These are phyloP conservation scores for Haliclona indistincta DNA, from an alignment of 37 sponge, comb jelly and placozoan genomes.

Conservation along the genomic window DNA sequence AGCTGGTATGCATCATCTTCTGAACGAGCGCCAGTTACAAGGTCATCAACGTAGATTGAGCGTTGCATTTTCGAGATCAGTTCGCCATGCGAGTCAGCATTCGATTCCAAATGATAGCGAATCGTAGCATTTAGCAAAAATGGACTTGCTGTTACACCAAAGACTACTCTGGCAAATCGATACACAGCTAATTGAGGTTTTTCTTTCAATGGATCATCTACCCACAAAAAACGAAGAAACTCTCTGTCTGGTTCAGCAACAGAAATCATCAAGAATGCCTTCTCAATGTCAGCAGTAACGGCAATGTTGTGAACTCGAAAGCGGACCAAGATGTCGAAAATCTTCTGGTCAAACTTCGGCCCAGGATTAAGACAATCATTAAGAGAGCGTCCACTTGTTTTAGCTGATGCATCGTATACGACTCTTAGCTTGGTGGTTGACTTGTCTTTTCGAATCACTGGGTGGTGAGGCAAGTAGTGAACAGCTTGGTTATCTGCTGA, in stretches of 20 bases:
- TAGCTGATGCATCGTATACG: background rate
- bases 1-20: conserved; percentile 35
- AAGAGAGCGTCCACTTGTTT: background rate
- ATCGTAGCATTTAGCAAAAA: conserved; percentile 35
- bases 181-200: background rate
- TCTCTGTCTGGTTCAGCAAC: conserved; percentile 23
- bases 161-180: conserved; percentile 21
- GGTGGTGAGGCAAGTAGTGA: conserved; percentile 35
- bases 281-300: conserved; percentile 28
- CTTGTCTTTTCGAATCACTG: conserved; percentile 11
- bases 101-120: conserved; percentile 11
- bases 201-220: conserved; percentile 15
- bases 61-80: conserved; percentile 8
- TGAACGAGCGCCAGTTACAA: conserved; percentile 10
- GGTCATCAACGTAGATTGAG: conserved; percentile 36
- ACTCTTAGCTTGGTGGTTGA: conserved; percentile 3
- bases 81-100: conserved; percentile 2
- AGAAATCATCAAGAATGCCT: conserved; percentile 27
- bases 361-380: conserved; percentile 21
- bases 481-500: background rate
- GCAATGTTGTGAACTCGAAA: conserved; percentile 24
- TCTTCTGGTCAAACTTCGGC: conserved; percentile 34
- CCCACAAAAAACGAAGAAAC: conserved; percentile 33
- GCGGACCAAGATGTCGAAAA: conserved; percentile 20
- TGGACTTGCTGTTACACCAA: conserved; percentile 19